These are phyloP conservation scores for Chinchilla lanigera DNA, from an alignment of 2,113 vertebrate genomes.

Conservation along the genomic window DNA sequence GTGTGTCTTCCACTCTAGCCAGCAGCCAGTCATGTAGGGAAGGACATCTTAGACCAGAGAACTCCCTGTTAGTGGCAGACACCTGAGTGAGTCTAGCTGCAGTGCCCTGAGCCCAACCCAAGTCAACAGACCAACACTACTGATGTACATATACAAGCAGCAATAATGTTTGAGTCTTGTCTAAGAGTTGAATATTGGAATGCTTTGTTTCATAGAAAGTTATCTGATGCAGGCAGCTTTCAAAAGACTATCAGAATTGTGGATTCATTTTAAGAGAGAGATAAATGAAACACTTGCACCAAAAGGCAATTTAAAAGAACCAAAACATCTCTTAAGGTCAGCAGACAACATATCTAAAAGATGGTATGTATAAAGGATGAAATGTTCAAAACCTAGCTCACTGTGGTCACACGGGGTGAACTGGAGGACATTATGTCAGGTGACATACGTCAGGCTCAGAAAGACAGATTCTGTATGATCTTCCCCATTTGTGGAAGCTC, in stretches of 20 bases:
- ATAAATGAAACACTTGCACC: background rate
- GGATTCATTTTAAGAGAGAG: background rate
- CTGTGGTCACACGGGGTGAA: background rate
- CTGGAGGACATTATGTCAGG: background rate
- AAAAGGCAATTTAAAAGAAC: slow-evolving; percentile 12
- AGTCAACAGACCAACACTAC: background rate
- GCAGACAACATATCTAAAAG: background rate
- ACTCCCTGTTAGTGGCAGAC: background rate
- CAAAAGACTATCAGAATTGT: background rate
- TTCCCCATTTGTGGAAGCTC: too few species aligned
- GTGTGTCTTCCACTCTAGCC: background rate
- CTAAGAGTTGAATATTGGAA: background rate
- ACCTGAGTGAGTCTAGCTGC: background rate
- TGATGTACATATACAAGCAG: background rate
- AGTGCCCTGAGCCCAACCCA: background rate
- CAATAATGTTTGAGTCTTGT: background rate
- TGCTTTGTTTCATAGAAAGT: background rate
- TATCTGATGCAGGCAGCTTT: background rate
- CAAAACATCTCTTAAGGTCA: background rate
- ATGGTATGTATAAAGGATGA: background rate
- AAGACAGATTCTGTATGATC: background rate
- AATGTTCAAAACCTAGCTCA: background rate
- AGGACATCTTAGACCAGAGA: background rate
- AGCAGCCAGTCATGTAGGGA: too few species aligned
- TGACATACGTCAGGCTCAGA: background rate